A percentile compares a stretch with the other conserved stretches of the same genome.
These are phyloP conservation scores for Camponotus floridanus DNA, from an alignment of 1,140 invertebrate species.

Conservation along the genomic window DNA sequence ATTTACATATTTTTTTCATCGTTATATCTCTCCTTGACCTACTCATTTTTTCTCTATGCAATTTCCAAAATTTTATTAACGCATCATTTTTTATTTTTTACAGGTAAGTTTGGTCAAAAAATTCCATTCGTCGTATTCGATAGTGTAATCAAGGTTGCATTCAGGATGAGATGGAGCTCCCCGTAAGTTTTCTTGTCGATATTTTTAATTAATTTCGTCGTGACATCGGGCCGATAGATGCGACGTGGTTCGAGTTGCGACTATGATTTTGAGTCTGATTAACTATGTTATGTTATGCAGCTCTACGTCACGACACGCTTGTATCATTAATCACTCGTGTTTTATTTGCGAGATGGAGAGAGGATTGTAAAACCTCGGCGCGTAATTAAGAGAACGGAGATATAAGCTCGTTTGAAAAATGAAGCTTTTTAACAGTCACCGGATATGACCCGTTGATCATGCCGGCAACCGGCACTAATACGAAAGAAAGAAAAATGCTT, in stretches of 20 bases:
- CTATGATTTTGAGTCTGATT: constrained; percentile 54
- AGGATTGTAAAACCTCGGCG: constrained; percentile 52
- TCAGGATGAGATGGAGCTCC: constrained; percentile 2
- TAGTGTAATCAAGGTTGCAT: constrained; percentile 12
- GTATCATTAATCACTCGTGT: constrained; percentile 66
- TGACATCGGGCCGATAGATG: constrained; percentile 19
- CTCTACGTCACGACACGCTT: constrained; percentile 40
- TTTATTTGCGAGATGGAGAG: constrained; percentile 55
- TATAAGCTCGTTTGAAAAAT: constrained; percentile 63
- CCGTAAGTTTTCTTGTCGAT: constrained; percentile 32
- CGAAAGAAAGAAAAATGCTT: constrained; percentile 27
- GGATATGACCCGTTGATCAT: constrained; percentile 49
- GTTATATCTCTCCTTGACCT: neutral
- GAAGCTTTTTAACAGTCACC: constrained; percentile 57
- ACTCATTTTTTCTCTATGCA: neutral
- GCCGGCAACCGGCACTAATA: constrained; percentile 29
- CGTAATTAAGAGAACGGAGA: constrained; percentile 52
- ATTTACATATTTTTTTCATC: neutral
- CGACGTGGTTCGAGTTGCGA: neutral
- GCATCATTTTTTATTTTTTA: constrained; percentile 56
- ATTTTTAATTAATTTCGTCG: constrained; percentile 35
- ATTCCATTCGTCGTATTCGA: constrained; percentile 24
- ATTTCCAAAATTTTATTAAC: constrained; percentile 2
- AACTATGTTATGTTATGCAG: constrained; percentile 42
- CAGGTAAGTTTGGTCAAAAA: constrained; percentile 62